Base-by-base conservation (phyloP, 2,888 invertebrate genomes). In the Linnaemya tessellans region DNA sequence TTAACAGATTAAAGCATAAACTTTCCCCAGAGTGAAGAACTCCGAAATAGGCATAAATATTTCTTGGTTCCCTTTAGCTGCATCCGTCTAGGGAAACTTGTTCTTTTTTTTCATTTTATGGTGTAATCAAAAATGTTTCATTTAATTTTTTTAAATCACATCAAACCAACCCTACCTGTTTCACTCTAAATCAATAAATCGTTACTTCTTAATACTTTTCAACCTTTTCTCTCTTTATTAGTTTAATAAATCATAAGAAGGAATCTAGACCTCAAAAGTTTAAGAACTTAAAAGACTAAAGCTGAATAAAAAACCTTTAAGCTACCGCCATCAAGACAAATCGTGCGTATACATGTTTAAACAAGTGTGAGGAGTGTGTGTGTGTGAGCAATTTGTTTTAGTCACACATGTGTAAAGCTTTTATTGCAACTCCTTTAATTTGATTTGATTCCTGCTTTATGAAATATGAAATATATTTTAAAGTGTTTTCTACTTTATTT, bases 211-310 rank as follows among this genome's bases (percentile, higher is more conserved):
- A 18, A 38, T 20, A 49, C n/a, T 35, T 18, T 11, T 5, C 2
- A 75, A 75, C 11, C 54, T 56, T 71, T 65, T 56, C 5, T 5
- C 9, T 30, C 11, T 35, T 81, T 82, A 85, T 85, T 80, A 82
- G 85, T 78, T 70, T 41, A 82, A 82, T 82, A 85, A 82, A 82
- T 82, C 79, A 85, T 71, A 75, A 71, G 67, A 81, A 77, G 78
- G 30, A 79, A 84, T 74, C 81, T 78, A 65, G 82, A 79, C 38
- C 75, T 82, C 60, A 79, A 74, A 74, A 78, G 54, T 73, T 80
- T n/a, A 15, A 30, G 56, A 43, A 4, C 3, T 70, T 38, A 51
- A 58, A 49, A 41, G 22, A 65, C 20, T 30, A 56, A 41, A 41
- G 41, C 0, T 11, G 43, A 54, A 13, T 3, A 11, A 60, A 62